Conservation (phyloP, 2,888 invertebrate species). For the Scaptomyza reducta region DNA sequence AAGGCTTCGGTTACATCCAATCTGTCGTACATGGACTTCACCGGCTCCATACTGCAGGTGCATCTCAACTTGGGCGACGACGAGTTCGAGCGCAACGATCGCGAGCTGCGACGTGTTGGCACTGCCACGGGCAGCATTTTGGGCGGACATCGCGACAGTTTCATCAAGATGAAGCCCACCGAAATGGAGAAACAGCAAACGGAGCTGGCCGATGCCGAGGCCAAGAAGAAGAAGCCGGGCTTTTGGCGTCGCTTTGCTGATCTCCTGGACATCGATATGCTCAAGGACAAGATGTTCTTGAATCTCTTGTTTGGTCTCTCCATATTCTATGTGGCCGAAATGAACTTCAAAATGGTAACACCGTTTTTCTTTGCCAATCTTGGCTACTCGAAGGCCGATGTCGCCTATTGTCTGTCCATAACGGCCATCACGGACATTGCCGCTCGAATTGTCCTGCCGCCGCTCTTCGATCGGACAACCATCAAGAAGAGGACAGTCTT, state of each 20-base stretch:
- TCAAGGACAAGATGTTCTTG: slow-evolving; percentile 90
- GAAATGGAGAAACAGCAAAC: slow-evolving; percentile 76
- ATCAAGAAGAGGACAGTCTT: slow-evolving; percentile 90
- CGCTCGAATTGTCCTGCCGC: slow-evolving; percentile 89
- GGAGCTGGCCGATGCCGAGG: slow-evolving; percentile 52
- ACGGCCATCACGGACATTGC: slow-evolving; percentile 91
- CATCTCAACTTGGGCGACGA: slow-evolving; percentile 86
- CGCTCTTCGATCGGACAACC: slow-evolving; percentile 89
- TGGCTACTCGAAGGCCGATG: slow-evolving; percentile 88
- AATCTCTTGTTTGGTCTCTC: slow-evolving; percentile 90
- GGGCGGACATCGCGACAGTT: slow-evolving; percentile 81
- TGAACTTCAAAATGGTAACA: slow-evolving; percentile 90
- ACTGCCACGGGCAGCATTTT: slow-evolving; percentile 81
- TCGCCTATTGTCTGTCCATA: slow-evolving; percentile 90
- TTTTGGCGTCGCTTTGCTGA: slow-evolving; percentile 86
- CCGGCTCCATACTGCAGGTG: slow-evolving; percentile 89
- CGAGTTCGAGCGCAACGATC: slow-evolving; percentile 83
- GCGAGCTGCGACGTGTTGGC: slow-evolving; percentile 82
- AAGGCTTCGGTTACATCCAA: slow-evolving; percentile 89
- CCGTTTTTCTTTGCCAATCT: slow-evolving; percentile 88
- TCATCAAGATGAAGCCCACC: slow-evolving; percentile 83
- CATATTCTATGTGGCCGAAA: slow-evolving; percentile 90
- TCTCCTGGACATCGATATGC: slow-evolving; percentile 89
- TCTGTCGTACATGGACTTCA: slow-evolving; percentile 90
- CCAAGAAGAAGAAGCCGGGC: slow-evolving; percentile 82